Evolutionary conservation across 1,140 invertebrate species (phyloP).

Genomic region (Melanaphis sacchari): DNA sequence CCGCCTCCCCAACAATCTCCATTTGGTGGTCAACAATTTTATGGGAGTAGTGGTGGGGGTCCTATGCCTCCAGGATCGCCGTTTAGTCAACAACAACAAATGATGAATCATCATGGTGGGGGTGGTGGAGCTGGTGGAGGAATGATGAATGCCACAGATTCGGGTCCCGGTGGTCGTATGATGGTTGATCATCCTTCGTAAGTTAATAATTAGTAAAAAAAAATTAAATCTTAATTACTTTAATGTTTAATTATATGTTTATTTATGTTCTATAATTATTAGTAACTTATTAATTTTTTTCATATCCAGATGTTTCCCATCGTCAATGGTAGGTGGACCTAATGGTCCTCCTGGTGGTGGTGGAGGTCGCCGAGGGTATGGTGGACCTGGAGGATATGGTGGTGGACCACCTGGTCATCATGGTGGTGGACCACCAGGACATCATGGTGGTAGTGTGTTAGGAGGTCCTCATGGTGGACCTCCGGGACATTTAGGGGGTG

Average conservation of each 20-base stretch:
- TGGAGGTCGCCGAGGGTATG: background rate
- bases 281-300: background rate
- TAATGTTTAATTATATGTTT: background rate
- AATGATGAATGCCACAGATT: conserved; percentile 26
- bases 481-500: conserved; percentile 19
- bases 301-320: conserved; percentile 25
- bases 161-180: conserved; percentile 8
- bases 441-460: conserved; percentile 24
- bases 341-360: background rate
- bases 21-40: conserved; percentile 25
- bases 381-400: background rate
- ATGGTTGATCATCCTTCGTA: conserved; percentile 53
- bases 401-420: background rate
- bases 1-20: conserved; percentile 34
- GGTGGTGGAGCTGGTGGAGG: background rate
- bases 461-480: background rate
- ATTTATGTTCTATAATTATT: background rate
- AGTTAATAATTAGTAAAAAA: background rate
- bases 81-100: conserved; percentile 30
- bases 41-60: conserved; percentile 2
- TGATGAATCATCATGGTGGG: conserved; percentile 29
- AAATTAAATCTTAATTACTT: background rate
- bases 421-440: conserved; percentile 27
- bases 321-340: conserved; percentile 31
- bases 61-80: conserved; percentile 15